These are phyloP conservation scores for Isurus oxyrinchus DNA, from an alignment of 2,113 vertebrate genomes.

Conservation along the genomic window DNA sequence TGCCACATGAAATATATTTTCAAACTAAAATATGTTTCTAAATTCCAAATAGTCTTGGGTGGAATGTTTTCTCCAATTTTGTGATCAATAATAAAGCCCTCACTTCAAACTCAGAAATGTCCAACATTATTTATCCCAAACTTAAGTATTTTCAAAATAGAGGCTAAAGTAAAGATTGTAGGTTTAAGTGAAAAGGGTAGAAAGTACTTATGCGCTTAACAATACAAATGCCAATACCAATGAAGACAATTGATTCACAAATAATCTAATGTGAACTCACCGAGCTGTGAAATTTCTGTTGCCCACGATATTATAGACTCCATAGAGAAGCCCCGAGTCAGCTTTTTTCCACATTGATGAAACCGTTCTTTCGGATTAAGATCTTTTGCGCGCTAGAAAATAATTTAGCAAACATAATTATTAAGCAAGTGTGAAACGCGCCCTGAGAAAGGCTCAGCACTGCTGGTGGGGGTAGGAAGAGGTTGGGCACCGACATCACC, in stretches of 20 bases:
- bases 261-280: neutral
- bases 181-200: neutral
- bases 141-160: neutral
- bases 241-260: neutral
- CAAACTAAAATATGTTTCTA: neutral
- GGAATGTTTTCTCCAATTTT: neutral
- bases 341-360: slow-evolving; percentile 34
- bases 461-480: too few relatives aligned
- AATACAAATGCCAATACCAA: neutral
- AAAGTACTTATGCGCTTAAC: neutral
- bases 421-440: too few relatives aligned
- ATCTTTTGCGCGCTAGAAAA: slow-evolving; percentile 6
- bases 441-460: too few relatives aligned
- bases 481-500: too few relatives aligned
- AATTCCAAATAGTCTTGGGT: neutral
- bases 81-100: neutral
- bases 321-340: slow-evolving; percentile 15
- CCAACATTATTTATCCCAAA: neutral
- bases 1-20: neutral
- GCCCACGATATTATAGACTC: neutral
- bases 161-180: neutral
- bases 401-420: neutral
- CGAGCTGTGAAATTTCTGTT: neutral
- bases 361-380: slow-evolving; percentile 39
- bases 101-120: neutral